These are phyloP conservation scores for Anthrax anthrax DNA, from an alignment of 2,888 invertebrate species.

Conservation along the genomic window DNA sequence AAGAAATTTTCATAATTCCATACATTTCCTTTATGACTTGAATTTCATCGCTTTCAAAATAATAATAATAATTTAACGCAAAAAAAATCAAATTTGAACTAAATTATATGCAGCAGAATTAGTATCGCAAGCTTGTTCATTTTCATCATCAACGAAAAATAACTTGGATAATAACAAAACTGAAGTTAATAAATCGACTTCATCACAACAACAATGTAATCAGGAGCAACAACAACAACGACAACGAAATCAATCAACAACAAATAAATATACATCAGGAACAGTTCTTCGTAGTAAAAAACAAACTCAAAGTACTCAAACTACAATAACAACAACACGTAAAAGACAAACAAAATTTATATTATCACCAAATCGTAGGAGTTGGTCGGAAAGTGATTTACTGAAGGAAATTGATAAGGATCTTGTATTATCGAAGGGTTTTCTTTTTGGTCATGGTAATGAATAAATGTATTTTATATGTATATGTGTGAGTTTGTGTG, in stretches of 20 bases:
- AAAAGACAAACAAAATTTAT: constrained; percentile 30
- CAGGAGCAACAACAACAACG: constrained; percentile 4
- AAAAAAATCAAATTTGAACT: too few species aligned
- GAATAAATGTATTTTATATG: constrained; percentile 13
- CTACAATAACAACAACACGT: constrained; percentile 10
- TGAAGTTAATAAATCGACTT: constrained; percentile 16
- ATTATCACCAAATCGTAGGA: constrained; percentile 28
- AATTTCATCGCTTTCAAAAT: too few species aligned
- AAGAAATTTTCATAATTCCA: too few species aligned
- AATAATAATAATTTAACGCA: too few species aligned
- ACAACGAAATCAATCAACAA: not conserved
- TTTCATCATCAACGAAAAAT: constrained; percentile 14
- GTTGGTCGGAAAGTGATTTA: constrained; percentile 37
- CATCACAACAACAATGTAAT: constrained; percentile 9
- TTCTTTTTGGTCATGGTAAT: constrained; percentile 41
- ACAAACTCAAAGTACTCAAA: constrained; percentile 6
- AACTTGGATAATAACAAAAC: constrained; percentile 12
- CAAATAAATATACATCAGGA: too few species aligned
- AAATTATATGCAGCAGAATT: too few species aligned
- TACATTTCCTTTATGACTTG: too few species aligned
- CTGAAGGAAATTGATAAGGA: constrained; percentile 51
- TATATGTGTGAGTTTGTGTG: not conserved
- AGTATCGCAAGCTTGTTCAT: not conserved
- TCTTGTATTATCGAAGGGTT: constrained; percentile 42
- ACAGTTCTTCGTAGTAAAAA: constrained; percentile 14